phyloP scores from a whole-genome alignment of 35 echinoderm and acorn worm species.

The Eucidaris tribuloides region DNA sequence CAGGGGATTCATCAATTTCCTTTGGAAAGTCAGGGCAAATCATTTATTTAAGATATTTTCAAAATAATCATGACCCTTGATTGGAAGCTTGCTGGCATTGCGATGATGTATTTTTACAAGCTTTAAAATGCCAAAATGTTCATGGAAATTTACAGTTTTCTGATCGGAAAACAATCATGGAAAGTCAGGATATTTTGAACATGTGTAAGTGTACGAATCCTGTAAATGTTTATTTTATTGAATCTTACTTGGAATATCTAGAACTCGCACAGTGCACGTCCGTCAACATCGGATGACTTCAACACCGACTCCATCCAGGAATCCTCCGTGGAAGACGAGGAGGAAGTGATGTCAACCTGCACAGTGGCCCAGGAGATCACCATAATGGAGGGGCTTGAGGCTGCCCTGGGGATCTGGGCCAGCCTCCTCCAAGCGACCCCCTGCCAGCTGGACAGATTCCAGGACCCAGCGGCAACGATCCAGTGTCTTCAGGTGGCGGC shows the following conservation, averaged over 20 bases:
- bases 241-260: not conserved
- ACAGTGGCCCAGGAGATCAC: conserved; percentile 20
- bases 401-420: conserved; percentile 70
- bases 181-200: no score
- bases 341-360: not conserved
- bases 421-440: conserved; percentile 3
- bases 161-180: no score
- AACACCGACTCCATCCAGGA: not conserved
- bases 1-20: no score
- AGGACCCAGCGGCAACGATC: conserved; percentile 13
- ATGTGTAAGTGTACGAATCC: not conserved
- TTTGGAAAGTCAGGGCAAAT: no score
- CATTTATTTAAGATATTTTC: no score
- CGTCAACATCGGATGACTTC: not conserved
- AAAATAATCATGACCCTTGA: no score
- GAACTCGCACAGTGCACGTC: not conserved
- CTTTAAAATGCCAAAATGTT: not conserved
- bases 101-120: not conserved
- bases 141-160: not conserved
- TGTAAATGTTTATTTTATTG: not conserved
- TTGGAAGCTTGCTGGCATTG: no score
- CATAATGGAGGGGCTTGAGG: conserved; percentile 37
- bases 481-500: conserved; percentile 58
- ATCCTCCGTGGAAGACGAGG: not conserved
- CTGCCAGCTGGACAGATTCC: conserved; percentile 20